Percentiles rank a stretch among this genome's conserved stretches.
Conservation (phyloP, 2,113 vertebrate species). For the Dasypus novemcinctus region DNA sequence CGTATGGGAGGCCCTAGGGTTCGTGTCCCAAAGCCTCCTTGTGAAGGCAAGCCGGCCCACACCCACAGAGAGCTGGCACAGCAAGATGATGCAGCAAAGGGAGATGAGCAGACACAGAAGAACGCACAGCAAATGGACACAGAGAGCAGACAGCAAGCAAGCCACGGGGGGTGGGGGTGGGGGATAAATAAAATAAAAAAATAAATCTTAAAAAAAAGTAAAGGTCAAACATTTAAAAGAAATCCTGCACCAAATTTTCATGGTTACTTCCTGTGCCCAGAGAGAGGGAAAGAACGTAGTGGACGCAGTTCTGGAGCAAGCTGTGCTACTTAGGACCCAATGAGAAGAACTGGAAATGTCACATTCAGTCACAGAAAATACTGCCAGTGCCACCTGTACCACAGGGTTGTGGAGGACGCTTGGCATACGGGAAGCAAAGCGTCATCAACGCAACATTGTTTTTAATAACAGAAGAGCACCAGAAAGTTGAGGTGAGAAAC, state of each 20-base stretch:
- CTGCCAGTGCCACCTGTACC: rapidly evolving
- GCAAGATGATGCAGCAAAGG: no score
- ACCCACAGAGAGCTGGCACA: no score
- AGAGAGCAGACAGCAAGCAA: no score
- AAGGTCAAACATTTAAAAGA: not conserved
- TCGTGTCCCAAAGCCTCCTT: no score
- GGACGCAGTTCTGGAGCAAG: not conserved
- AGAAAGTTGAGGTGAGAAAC: not conserved
- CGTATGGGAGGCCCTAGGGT: no score
- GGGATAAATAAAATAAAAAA: no score
- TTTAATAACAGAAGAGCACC: not conserved
- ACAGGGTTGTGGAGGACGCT: rapidly evolving
- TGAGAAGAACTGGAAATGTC: rapidly evolving
- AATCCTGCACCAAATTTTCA: not conserved
- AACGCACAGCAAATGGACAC: no score
- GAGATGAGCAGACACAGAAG: no score
- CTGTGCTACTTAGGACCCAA: not conserved
- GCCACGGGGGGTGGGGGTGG: no score
- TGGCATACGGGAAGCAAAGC: rapidly evolving
- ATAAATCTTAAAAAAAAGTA: not conserved
- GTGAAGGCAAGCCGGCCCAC: no score
- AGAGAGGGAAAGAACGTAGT: not conserved
- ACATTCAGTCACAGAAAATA: not conserved
- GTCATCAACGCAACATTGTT: rapidly evolving
- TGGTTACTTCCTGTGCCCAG: not conserved